Conservation (phyloP, 92 coral and sea anemone genomes). For the Porites rus region DNA sequence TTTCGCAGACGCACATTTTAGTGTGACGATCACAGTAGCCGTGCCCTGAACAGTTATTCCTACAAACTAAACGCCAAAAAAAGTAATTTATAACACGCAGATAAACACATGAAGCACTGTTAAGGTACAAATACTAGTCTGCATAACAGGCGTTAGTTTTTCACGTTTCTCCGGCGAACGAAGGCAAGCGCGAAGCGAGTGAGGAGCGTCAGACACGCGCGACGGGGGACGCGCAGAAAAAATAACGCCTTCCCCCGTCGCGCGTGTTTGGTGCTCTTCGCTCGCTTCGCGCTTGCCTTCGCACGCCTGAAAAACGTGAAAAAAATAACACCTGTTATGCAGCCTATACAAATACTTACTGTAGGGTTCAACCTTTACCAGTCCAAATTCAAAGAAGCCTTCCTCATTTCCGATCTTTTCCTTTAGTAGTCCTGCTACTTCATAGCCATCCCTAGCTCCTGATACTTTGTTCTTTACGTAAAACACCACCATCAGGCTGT, state of each 20-base stretch:
- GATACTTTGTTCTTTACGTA: slow-evolving; percentile 81
- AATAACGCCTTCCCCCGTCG: too few relatives aligned
- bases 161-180: too few relatives aligned
- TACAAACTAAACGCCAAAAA: slow-evolving; percentile 72
- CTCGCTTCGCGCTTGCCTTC: too few relatives aligned
- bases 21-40: slow-evolving; percentile 96
- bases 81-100: background rate
- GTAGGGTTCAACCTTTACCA: slow-evolving; percentile 95
- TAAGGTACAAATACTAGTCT: too few relatives aligned
- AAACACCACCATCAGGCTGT: slow-evolving; percentile 90
- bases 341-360: slow-evolving; percentile 64
- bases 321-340: too few relatives aligned
- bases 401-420: slow-evolving; percentile 91
- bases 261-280: too few relatives aligned
- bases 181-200: too few relatives aligned
- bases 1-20: slow-evolving; percentile 93
- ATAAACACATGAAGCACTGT: background rate
- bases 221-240: too few relatives aligned
- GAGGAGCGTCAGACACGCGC: too few relatives aligned
- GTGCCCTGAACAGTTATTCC: slow-evolving; percentile 97
- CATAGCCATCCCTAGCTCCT: slow-evolving; percentile 83
- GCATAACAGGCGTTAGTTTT: too few relatives aligned
- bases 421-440: slow-evolving; percentile 82
- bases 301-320: too few relatives aligned
- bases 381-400: slow-evolving; percentile 95